Conservation (phyloP, 2,888 invertebrate species). For the Diadegma fenestrale region DNA sequence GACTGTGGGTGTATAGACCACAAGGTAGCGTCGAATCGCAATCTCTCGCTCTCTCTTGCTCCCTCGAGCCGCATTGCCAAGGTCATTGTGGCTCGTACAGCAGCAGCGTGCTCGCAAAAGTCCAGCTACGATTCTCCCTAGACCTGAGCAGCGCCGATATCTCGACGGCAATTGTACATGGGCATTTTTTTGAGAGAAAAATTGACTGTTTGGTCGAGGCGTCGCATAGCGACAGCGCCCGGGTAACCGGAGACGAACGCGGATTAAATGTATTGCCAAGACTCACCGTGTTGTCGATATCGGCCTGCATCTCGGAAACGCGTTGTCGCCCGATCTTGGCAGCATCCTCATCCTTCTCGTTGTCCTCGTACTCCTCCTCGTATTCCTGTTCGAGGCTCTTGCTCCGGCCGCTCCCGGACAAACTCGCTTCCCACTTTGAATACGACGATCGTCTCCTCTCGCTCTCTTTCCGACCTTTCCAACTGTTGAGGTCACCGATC, state of each 20-base stretch:
- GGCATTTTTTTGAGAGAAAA: too few species aligned
- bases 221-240: too few species aligned
- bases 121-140: too few species aligned
- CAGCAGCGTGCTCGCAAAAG: background rate
- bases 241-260: too few species aligned
- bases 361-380: slow-evolving; percentile 79
- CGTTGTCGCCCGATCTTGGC: slow-evolving; percentile 73
- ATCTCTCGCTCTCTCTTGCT: slow-evolving; percentile 54
- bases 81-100: slow-evolving; percentile 47
- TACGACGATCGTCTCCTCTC: slow-evolving; percentile 57
- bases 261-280: background rate
- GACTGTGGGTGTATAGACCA: slow-evolving; percentile 63
- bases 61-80: slow-evolving; percentile 61
- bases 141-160: background rate
- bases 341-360: slow-evolving; percentile 77
- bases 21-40: slow-evolving; percentile 60
- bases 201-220: too few species aligned
- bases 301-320: slow-evolving; percentile 76
- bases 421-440: slow-evolving; percentile 64
- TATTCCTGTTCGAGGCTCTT: slow-evolving; percentile 80
- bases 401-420: slow-evolving; percentile 63
- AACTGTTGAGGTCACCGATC: slow-evolving; percentile 32
- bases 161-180: slow-evolving; percentile 17
- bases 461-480: slow-evolving; percentile 40
- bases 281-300: slow-evolving; percentile 80